Base-by-base conservation (phyloP, 2,888 invertebrate species). In the Tipula lateralis region DNA sequence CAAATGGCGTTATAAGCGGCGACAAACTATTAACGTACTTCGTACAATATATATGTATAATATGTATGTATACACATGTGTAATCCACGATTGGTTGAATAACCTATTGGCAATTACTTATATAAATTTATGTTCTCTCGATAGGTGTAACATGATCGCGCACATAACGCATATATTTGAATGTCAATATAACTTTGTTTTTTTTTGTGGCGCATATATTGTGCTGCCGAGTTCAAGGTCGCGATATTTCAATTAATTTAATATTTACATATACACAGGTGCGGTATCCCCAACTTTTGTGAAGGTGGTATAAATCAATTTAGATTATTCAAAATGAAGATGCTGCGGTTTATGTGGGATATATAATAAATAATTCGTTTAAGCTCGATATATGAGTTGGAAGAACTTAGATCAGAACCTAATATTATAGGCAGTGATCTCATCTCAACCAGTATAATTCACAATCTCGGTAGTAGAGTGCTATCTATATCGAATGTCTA, bases 141-240 rank as follows among this genome's bases (percentile, higher is more conserved):
- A 66, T 19, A 66, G 66, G 66, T 66, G 66, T 66, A 66, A 66
- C 66, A 66, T 66, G 66, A 66, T 44, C 44, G 44, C 44, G 44
- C 44, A 24, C 24, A 66, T 66, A 66, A 24, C 9, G 66, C n/a
- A n/a, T n/a, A n/a, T 24, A 66, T 24, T 66, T 19, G n/a, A 12
- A 39, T 39, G 2, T 32, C 32, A 32, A 32, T 32, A n/a, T n/a
- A n/a, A n/a, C n/a, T 6, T 32, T 32, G 6, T 34, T 34, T 34
- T 34, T 50, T 66, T 66, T 66, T 24, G 9, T 66, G 66, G 19
- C 66, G 44, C 44, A 44, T 16, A 44, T 3, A 2, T n/a, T n/a
- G 6, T 44, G 44, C n/a, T n/a, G 44, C 44, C 16, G 44, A 44
- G 44, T 44, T 44, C 44, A 44, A 44, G 44, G 44, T 44, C 44